Evolutionary conservation across 1,140 invertebrate species (phyloP), one percentile per base, ranked within the genome.

Genomic region (Neotoxoptera formosana): DNA sequence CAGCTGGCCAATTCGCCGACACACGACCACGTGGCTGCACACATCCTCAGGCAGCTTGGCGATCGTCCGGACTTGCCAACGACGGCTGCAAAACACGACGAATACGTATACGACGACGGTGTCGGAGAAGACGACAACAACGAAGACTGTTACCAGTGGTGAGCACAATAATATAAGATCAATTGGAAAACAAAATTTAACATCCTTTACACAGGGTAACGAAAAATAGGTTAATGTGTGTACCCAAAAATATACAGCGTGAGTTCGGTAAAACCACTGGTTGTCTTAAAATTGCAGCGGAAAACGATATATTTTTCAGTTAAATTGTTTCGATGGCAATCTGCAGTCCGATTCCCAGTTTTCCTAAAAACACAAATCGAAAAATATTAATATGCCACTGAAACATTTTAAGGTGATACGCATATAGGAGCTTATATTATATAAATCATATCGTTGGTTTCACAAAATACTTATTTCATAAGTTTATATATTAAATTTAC

Each of bases 31-130:
- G 94, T 94, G 56, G 94, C 95, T 51, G 94, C 94, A 34, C 94
- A 94, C 51, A 94, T 95, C 21, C 94, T 95, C n/a, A 95, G 94
- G 36, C 95, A 95, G 81, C 95, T 95, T 0, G 91, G 91, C 48
- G 91, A 93, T 36, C 60, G 90, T 92, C 67, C 90, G 8, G 47
- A 83, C 34, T 83, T 47, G n/a, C n/a, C 93, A 53, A 94, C 9
- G 95, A 95, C 93, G 91, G 94, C 93, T 81, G 95, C 51, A 2
- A 89, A 90, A 90, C 21, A 95, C 41, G 94, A 94, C 14, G 95
- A 95, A 11, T 95, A 95, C 83, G 94, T 94, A 20, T 95, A 95
- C 93, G 95, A 96, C 84, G 95, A 95, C 76, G 30, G 60, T n/a
- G 30, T 67, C 6, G 60, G 60, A 30, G 95, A 95, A 94, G 81